These are phyloP conservation scores for Brachymystax lenok DNA, from an alignment of 2,797 vertebrate species.

Conservation along the genomic window DNA sequence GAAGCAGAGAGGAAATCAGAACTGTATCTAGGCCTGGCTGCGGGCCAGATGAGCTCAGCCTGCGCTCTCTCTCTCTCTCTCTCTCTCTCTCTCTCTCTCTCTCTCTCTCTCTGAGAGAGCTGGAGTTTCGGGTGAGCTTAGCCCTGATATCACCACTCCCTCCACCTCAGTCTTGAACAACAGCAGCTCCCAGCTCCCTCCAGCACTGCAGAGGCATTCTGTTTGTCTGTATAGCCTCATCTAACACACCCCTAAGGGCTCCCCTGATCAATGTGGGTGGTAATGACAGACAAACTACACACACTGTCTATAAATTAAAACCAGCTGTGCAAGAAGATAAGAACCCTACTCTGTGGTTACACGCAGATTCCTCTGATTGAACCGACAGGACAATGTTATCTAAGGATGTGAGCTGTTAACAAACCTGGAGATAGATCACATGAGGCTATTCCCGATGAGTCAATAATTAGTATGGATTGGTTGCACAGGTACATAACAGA, in stretches of 20 bases:
- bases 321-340: neutral
- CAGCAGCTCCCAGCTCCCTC: neutral
- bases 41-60: slow-evolving; percentile 47
- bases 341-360: neutral
- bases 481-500: neutral
- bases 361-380: neutral
- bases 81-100: slow-evolving; percentile 10
- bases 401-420: neutral
- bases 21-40: slow-evolving; percentile 57
- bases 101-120: slow-evolving; percentile 8
- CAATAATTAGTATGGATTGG: neutral
- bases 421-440: neutral
- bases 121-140: slow-evolving; percentile 6
- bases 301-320: neutral
- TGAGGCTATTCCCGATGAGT: neutral
- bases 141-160: slow-evolving; percentile 8
- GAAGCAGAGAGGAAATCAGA: slow-evolving; percentile 56
- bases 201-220: neutral
- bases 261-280: slow-evolving; percentile 2
- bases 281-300: neutral
- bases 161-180: neutral
- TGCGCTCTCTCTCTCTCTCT: slow-evolving; percentile 7
- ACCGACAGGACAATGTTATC: neutral
- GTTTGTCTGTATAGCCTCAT: neutral
- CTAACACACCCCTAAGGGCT: no score